Base-by-base conservation (phyloP, 2,888 invertebrate genomes). In the Drymonia ruficornis region DNA sequence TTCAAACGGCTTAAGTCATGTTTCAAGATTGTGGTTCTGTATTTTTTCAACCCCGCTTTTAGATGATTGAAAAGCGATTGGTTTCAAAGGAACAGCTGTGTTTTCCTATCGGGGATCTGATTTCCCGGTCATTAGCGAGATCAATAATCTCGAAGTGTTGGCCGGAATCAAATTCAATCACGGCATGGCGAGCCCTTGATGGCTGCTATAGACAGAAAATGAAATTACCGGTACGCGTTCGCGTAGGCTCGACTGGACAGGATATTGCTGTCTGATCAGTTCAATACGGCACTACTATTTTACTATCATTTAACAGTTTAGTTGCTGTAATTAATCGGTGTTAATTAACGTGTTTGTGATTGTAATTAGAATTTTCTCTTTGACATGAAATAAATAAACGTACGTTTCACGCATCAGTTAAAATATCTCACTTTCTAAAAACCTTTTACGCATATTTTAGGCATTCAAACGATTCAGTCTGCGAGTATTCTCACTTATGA, bases 231-330 rank as follows among this genome's bases (percentile, higher is more conserved):
- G 63, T 59, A 60, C 67, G 62, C 64, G 58, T 65, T 66, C 71
- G 67, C 72, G 70, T 67, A 67, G 70, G 63, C 64, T 71, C 65
- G 74, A 67, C 66, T 75, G 67, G 73, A 80, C 81, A 79, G 87
- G 88, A 87, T 84, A 87, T 90, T 86, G 72, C 78, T 64, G 80
- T 81, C 82, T 82, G 75, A 70, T 67, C 64, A 67, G 63, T 56
- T 70, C 69, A 70, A 71, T 70, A 38, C 58, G 29, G 52, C 55
- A 48, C 50, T 60, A 61, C 48, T 51, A 61, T 62, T 66, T 65
- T 59, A 72, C 62, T 67, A 61, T 68, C 61, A 70, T 57, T 48
- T 55, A 61, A 65, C 62, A 56, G 46, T 55, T 53, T 36, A 36
- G n/a, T 11, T 34, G 12, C 5, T 36, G 36, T 36, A 11, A 36